A percentile compares a stretch with the other conserved stretches of the same genome.
phyloP scores from a whole-genome alignment of 2,113 vertebrate species.

The Anhinga anhinga region DNA sequence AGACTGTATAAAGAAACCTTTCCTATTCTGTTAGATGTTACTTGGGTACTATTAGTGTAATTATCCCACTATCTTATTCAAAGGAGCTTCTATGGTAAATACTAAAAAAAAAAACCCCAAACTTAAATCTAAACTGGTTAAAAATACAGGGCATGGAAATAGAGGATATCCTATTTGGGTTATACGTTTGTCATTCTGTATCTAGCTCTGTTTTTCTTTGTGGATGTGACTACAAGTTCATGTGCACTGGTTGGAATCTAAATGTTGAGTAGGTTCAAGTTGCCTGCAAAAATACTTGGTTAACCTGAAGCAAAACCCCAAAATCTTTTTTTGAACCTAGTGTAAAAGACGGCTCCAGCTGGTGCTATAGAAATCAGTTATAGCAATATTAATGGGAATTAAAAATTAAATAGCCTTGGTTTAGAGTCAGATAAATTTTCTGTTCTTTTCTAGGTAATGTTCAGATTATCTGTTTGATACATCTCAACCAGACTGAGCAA shows the following conservation, averaged over 20 bases:
- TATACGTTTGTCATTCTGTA: background rate
- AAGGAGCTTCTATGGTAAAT: background rate
- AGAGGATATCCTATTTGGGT: background rate
- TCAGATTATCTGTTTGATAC: background rate
- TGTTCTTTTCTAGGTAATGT: background rate
- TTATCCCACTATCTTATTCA: background rate
- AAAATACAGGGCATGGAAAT: background rate
- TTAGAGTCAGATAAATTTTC: background rate
- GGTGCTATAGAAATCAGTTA: background rate
- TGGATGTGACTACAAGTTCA: background rate
- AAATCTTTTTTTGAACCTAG: background rate
- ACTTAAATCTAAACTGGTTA: background rate
- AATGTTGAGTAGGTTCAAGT: background rate
- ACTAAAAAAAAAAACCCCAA: background rate
- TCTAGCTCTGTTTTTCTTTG: background rate
- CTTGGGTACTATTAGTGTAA: background rate
- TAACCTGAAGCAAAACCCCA: conserved; percentile 3
- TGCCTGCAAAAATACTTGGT: background rate
- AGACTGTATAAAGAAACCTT: background rate
- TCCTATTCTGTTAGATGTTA: background rate
- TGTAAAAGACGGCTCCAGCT: background rate
- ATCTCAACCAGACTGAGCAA: background rate
- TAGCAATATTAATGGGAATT: background rate
- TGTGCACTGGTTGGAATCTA: background rate
- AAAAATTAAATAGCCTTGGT: background rate